These are phyloP conservation scores for Stenolophus ochropezus DNA, from an alignment of 2,888 invertebrate species.

Conservation along the genomic window DNA sequence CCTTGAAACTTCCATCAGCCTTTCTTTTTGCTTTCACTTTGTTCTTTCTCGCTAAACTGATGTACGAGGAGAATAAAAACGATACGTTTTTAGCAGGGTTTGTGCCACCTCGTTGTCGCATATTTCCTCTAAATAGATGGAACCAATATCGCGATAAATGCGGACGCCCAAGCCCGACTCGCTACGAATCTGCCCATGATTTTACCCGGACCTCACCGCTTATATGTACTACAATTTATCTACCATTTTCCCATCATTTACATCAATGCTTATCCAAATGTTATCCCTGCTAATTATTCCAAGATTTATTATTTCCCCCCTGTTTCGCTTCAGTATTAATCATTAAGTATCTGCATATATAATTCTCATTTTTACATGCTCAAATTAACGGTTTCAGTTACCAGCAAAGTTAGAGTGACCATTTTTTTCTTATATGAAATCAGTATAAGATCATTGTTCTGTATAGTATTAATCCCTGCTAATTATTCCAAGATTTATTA, in stretches of 20 bases:
- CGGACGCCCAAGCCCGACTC: neutral
- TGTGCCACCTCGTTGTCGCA: constrained; percentile 26
- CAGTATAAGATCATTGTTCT: too few relatives aligned
- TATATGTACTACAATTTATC: neutral
- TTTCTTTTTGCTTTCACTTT: constrained; percentile 40
- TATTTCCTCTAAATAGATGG: constrained; percentile 24
- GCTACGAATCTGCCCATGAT: neutral
- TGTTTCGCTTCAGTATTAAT: too few relatives aligned
- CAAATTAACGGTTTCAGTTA: too few relatives aligned
- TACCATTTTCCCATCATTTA: neutral
- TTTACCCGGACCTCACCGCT: neutral
- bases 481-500: neutral
- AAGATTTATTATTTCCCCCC: neutral
- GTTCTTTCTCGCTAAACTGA: constrained; percentile 42
- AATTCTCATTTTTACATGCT: too few relatives aligned
- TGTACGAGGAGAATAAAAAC: constrained; percentile 38
- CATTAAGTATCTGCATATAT: too few relatives aligned
- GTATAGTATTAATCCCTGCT: too few relatives aligned
- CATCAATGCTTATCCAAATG: neutral
- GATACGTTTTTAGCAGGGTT: constrained; percentile 20
- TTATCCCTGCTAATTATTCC: neutral
- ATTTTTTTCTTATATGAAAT: too few relatives aligned
- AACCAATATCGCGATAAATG: neutral
- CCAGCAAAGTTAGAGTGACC: too few relatives aligned
- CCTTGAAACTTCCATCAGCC: constrained; percentile 37